Conservation (phyloP, 1,140 invertebrate species). For the Ostrea edulis region DNA sequence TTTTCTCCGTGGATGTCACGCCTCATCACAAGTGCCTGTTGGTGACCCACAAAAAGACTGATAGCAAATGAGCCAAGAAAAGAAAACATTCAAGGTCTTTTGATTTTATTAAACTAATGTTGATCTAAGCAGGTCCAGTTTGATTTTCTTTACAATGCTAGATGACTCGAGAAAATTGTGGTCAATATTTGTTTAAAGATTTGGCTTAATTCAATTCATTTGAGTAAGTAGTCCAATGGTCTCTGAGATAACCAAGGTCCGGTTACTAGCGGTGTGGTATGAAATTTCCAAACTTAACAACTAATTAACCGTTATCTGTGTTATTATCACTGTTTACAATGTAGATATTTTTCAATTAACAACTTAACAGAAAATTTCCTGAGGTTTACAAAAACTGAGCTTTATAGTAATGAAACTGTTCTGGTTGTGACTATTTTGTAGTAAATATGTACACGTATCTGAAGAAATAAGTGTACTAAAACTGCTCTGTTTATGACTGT, state of each 20-base stretch:
- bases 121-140: not conserved
- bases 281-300: not conserved
- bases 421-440: no score
- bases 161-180: not conserved
- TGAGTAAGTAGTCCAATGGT: not conserved
- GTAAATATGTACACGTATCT: no score
- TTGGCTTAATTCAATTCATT: conserved; percentile 21
- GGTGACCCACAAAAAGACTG: not conserved
- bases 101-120: conserved; percentile 21
- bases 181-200: conserved; percentile 38
- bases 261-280: not conserved
- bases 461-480: no score
- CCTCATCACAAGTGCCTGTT: not conserved
- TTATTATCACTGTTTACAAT: no score
- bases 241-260: not conserved
- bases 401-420: no score
- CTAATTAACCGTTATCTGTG: no score
- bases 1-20: not conserved
- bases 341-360: no score
- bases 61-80: not conserved
- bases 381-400: no score
- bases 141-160: not conserved
- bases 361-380: no score
- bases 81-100: not conserved
- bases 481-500: no score